Evolutionary conservation across 2,888 invertebrate species (phyloP).

Genomic region (Meloe dianella): DNA sequence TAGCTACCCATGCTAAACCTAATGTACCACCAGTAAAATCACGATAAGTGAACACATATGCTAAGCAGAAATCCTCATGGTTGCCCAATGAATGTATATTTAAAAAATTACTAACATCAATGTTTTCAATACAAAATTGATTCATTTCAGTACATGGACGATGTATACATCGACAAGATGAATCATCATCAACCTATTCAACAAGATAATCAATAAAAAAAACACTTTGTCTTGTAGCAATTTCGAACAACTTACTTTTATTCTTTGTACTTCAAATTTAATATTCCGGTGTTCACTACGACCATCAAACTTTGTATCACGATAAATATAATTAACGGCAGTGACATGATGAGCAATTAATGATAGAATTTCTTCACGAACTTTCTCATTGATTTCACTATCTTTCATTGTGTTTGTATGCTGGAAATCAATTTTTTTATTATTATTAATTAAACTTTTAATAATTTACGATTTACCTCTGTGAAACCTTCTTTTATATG

Average conservation of each 20-base stretch:
- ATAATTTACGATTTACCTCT: slow-evolving; percentile 65
- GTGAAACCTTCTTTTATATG: slow-evolving; percentile 85
- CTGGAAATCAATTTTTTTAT: slow-evolving; percentile 59
- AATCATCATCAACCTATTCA: slow-evolving; percentile 86
- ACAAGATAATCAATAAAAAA: neutral
- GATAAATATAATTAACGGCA: slow-evolving; percentile 96
- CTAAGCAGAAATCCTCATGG: slow-evolving; percentile 98
- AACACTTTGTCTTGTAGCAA: neutral
- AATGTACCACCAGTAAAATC: slow-evolving; percentile 98
- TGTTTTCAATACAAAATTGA: slow-evolving; percentile 94
- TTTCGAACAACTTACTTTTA: slow-evolving; percentile 64
- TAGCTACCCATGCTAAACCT: slow-evolving; percentile 99
- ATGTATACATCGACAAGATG: slow-evolving; percentile 70
- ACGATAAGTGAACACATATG: slow-evolving; percentile 98
- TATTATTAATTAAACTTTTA: neutral
- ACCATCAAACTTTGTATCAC: slow-evolving; percentile 94
- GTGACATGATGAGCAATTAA: slow-evolving; percentile 98
- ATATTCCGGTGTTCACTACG: slow-evolving; percentile 88
- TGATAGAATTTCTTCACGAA: slow-evolving; percentile 95
- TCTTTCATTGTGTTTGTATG: slow-evolving; percentile 74
- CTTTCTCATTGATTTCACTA: slow-evolving; percentile 81
- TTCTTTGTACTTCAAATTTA: slow-evolving; percentile 93
- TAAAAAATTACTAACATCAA: slow-evolving; percentile 98
- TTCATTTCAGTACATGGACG: slow-evolving; percentile 73
- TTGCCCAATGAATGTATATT: slow-evolving; percentile 97